Evolutionary conservation across 2,888 invertebrate species (phyloP), one percentile per base, ranked within the genome.

Genomic region (Meiosimyza platycephala): DNA sequence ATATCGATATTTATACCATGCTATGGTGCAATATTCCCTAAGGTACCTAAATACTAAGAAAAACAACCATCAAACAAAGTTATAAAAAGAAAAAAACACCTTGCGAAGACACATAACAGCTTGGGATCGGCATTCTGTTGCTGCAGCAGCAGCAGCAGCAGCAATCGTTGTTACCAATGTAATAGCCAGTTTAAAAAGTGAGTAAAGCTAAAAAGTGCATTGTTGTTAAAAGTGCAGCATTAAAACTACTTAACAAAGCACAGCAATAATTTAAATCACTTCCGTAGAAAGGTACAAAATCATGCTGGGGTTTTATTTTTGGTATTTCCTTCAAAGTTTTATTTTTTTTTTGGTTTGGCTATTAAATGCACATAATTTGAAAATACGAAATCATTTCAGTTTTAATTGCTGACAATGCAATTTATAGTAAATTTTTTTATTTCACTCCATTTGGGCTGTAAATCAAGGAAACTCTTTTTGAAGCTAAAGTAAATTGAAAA

Each of bases 221-320:
- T 28, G 15, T 28, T 18, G 22, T 18, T 28, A 57, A 57, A 63
- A 63, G 12, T 62, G 16, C 6, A 63, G 18, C n/a, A 62, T 62
- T 47, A n/a, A 63, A 63, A 63, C 47, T 51, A 15, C 22, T 51
- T 64, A 64, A 64, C 22, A 64, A 48, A 7, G 51, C 51, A n/a
- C 9, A 64, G 64, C 64, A 48, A 48, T 48, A 50, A 64, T 51
- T 64, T 50, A 51, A 62, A 51, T 64, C 51, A 50, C 64, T 64
- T 64, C 64, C 64, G 64, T 51, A 51, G 64, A 64, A 64, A 64
- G 64, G 64, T 51, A 51, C 22, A 18, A 40, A 5, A 12, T 40
- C n/a, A 50, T 18, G 59, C 59, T 6, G 64, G 9, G 51, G 22
- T 28, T 50, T 64, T 28, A 12, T 57, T 28, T 57, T 22, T 28